Evolutionary conservation across 2,113 vertebrate genomes (phyloP), one percentile per base, ranked within the genome.

Genomic region (Quiscalus mexicanus): DNA sequence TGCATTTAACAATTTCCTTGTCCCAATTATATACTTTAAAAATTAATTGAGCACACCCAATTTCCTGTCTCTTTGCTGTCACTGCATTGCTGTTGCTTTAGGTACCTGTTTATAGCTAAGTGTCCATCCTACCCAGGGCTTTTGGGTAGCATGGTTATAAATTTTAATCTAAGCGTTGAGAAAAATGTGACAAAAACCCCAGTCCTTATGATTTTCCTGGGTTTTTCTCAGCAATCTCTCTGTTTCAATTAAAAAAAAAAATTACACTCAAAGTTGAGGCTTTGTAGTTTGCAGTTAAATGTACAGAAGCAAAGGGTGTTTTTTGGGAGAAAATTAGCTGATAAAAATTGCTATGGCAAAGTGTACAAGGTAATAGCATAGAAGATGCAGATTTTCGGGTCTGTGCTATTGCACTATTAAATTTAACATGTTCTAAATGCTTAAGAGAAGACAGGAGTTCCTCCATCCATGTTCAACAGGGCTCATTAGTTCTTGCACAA

Each of bases 11-110:
- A 88, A 28, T 70, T 71, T 87, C 35, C 45, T 89, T 89, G 69
- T 82, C 25, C 49, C 77, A 84, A 24, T 87, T 87, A 95, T 45
- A 73, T 65, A 73, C 45, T 77, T 92, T 69, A 88, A 94, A 95
- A 93, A 91, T 88, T 83, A 92, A 92, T 90, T 92, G 37, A 79
- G 67, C 53, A 79, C 75, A 91, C 87, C 6, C 53, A 68, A 31
- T 91, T 92, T 91, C 44, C 60, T 82, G 37, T 78, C 60, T 45
- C 3, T 0, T 9, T 78, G 39, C 28, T 90, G 47, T 56, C 76
- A 70, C 15, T 60, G 25, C 13, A 68, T 39, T 41, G 45, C 28
- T 84, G 30, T 70, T 86, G 47, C 39, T 28, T 47, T 69, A 84
- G 8, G 6, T 67, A 64, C 19, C 35, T 89, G 21, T 81, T 92